phyloP scores from a whole-genome alignment of 2,797 vertebrate species.

The Tadarida brasiliensis region DNA sequence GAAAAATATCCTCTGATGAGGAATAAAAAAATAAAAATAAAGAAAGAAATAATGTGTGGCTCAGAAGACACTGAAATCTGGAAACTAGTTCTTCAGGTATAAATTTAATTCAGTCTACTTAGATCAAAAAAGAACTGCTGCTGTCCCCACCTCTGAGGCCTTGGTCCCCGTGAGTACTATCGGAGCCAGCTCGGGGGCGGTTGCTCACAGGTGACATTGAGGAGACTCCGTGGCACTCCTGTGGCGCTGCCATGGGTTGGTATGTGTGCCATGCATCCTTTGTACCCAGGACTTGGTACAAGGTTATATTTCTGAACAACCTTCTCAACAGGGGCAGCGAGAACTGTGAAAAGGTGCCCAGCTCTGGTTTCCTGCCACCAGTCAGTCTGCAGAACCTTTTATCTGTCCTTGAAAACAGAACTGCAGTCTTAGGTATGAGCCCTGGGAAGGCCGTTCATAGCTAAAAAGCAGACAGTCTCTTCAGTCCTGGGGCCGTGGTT shows the following conservation, averaged over 20 bases:
- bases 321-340: not conserved
- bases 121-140: conserved; percentile 23
- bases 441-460: not conserved
- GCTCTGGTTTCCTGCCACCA: not conserved
- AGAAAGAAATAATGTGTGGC: conserved; percentile 29
- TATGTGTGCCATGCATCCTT: not conserved
- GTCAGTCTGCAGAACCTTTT: not conserved
- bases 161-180: not conserved
- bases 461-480: not conserved
- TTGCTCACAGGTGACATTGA: not conserved
- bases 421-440: not conserved
- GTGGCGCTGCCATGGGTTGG: not conserved
- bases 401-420: conserved; percentile 14
- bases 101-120: conserved; percentile 34
- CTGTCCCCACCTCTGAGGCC: not conserved
- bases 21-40: not conserved
- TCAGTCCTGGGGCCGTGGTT: not conserved
- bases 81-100: conserved; percentile 48
- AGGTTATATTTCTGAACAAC: conserved; percentile 33
- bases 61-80: conserved; percentile 52
- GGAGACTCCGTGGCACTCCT: not conserved
- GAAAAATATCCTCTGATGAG: not conserved
- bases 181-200: not conserved
- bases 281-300: conserved; percentile 1
- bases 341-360: not conserved